These are phyloP conservation scores for Poecilia latipinna DNA, from an alignment of 2,113 vertebrate genomes.

Conservation along the genomic window DNA sequence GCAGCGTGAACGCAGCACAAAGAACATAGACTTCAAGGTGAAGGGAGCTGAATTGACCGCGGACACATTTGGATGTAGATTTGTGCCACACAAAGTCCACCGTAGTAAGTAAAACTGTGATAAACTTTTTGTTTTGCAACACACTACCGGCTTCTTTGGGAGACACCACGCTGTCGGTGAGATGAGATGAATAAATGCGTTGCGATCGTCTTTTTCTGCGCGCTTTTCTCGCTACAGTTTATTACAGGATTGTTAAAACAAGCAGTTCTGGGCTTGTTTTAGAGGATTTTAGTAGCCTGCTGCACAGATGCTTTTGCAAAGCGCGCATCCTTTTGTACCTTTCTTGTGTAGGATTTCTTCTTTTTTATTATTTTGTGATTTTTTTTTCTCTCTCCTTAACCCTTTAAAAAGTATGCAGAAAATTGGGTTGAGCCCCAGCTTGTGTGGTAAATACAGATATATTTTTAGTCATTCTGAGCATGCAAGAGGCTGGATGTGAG, in stretches of 20 bases:
- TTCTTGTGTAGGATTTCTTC: not conserved
- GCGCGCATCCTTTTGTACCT: not conserved
- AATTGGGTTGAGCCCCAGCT: not conserved
- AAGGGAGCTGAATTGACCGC: conserved; percentile 21
- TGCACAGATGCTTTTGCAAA: conserved; percentile 10
- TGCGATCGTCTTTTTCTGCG: not conserved
- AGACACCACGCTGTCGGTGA: not conserved
- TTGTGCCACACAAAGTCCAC: not conserved
- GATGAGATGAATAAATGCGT: not conserved
- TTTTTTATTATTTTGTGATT: too few species aligned
- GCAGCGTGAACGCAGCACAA: conserved; percentile 14
- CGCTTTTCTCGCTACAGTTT: not conserved
- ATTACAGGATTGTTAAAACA: not conserved
- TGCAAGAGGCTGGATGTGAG: conserved; percentile 34
- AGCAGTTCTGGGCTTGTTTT: not conserved
- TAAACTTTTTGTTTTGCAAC: conserved; percentile 35
- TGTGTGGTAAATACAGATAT: not conserved
- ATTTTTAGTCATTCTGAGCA: conserved; percentile 39
- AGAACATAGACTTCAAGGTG: conserved; percentile 34
- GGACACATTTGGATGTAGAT: conserved; percentile 22
- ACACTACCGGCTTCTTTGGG: conserved; percentile 14
- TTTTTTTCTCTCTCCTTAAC: not conserved
- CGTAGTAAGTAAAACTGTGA: conserved; percentile 54
- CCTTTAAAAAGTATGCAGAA: not conserved
- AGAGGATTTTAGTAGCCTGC: conserved; percentile 13